Conservation (phyloP, 2,113 vertebrate genomes). For the Gymnogyps californianus region DNA sequence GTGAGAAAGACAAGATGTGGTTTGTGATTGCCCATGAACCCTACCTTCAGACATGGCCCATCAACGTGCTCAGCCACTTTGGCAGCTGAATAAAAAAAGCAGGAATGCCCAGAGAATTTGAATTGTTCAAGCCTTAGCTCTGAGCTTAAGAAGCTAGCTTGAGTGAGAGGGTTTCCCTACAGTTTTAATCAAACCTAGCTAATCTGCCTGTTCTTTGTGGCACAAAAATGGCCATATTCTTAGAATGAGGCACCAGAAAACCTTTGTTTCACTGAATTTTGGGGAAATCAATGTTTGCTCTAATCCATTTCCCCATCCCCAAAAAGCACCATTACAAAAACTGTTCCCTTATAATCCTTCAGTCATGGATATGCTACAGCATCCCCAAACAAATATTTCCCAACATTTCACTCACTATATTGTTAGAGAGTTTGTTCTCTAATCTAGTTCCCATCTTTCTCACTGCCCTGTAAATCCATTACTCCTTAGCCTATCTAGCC, state of each 20-base stretch:
- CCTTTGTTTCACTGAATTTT: not conserved
- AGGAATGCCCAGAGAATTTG: not conserved
- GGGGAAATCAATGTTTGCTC: not conserved
- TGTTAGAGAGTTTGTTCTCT: not conserved
- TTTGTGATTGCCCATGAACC: not conserved
- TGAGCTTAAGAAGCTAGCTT: not conserved
- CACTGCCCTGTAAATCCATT: not conserved
- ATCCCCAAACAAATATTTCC: not conserved
- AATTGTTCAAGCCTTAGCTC: not conserved
- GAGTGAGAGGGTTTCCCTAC: not conserved
- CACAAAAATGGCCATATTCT: not conserved
- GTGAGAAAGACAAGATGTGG: not conserved
- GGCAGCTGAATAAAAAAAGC: not conserved
- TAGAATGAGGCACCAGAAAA: not conserved
- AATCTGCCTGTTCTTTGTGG: not conserved
- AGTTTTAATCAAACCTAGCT: not conserved
- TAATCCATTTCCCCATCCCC: not conserved
- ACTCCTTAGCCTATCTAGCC: not conserved
- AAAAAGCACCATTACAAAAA: not conserved
- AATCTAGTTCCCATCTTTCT: not conserved
- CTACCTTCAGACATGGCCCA: not conserved
- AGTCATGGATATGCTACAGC: not conserved
- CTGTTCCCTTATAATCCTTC: not conserved
- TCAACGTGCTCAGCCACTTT: not conserved
- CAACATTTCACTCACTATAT: not conserved